Conservation (phyloP, 2,797 vertebrate species). For the Acrocephalus scirpaceus region DNA sequence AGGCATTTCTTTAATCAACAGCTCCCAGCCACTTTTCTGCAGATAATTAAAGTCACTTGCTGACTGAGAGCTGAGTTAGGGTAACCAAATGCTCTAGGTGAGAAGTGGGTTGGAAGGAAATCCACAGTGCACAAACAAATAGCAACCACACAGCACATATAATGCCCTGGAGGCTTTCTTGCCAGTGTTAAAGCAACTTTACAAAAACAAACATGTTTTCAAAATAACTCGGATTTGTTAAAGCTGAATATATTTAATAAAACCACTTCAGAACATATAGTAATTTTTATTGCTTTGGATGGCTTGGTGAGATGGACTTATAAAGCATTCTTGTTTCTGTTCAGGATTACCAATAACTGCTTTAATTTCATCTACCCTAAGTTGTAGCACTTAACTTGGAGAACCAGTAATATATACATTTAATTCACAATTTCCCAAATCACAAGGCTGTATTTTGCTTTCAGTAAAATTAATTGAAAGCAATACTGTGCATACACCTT, state of each 20-base stretch:
- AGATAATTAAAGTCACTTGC: slow-evolving; percentile 31
- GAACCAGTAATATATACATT: not conserved
- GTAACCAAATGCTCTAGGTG: not conserved
- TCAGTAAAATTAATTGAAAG: not conserved
- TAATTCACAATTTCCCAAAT: not conserved
- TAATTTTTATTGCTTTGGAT: not conserved
- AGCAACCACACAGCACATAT: not conserved
- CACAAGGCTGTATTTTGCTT: not conserved
- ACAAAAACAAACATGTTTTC: not conserved
- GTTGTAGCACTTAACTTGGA: not conserved
- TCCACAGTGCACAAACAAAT: not conserved
- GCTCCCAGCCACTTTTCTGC: not conserved
- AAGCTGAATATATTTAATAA: not conserved
- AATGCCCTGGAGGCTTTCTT: not conserved
- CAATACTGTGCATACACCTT: not conserved
- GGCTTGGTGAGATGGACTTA: not conserved
- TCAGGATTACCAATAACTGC: not conserved
- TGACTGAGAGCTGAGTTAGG: not conserved
- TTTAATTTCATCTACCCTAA: not conserved
- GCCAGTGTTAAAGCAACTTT: not conserved
- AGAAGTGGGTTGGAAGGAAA: slow-evolving; percentile 4
- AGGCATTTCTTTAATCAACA: slow-evolving; percentile 29
- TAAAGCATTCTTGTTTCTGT: not conserved
- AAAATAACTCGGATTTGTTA: not conserved
- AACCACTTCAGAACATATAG: not conserved